phyloP scores from a whole-genome alignment of 2,888 invertebrate genomes.

The Oxycera nigricornis region DNA sequence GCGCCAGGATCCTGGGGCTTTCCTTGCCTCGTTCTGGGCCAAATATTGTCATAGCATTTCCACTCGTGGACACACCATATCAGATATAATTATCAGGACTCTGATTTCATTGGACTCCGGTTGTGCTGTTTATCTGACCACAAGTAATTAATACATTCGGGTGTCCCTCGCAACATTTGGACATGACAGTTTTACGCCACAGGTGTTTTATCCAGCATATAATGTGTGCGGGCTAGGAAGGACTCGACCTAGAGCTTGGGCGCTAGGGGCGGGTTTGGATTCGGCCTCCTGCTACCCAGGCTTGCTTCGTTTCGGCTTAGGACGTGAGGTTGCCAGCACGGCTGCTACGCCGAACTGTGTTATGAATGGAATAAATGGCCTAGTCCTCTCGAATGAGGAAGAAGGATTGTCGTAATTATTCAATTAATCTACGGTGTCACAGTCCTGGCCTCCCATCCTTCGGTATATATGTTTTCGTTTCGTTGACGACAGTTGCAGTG shows the following conservation, averaged over 20 bases:
- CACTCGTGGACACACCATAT: slow-evolving; percentile 37
- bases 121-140: slow-evolving; percentile 46
- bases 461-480: slow-evolving; percentile 10
- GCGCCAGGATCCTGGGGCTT: neutral
- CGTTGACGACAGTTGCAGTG: slow-evolving; percentile 1
- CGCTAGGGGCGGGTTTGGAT: too few relatives aligned
- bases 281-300: neutral
- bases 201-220: slow-evolving; percentile 56
- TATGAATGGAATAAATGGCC: slow-evolving; percentile 41
- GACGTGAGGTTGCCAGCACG: neutral
- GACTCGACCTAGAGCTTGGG: neutral
- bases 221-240: slow-evolving; percentile 6
- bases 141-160: slow-evolving; percentile 56
- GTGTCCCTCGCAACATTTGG: slow-evolving; percentile 49
- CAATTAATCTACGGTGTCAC: slow-evolving; percentile 50
- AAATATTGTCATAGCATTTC: slow-evolving; percentile 14
- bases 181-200: slow-evolving; percentile 58
- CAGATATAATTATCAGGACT: slow-evolving; percentile 44
- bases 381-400: slow-evolving; percentile 45
- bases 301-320: neutral
- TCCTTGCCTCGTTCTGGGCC: neutral
- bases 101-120: slow-evolving; percentile 44
- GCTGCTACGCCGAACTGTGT: neutral
- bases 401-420: slow-evolving; percentile 51
- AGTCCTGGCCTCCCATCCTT: slow-evolving; percentile 7